Evolutionary conservation across 2,888 invertebrate species (phyloP), one percentile per base, ranked within the genome.

Genomic region (Tetheella fluctuosa): DNA sequence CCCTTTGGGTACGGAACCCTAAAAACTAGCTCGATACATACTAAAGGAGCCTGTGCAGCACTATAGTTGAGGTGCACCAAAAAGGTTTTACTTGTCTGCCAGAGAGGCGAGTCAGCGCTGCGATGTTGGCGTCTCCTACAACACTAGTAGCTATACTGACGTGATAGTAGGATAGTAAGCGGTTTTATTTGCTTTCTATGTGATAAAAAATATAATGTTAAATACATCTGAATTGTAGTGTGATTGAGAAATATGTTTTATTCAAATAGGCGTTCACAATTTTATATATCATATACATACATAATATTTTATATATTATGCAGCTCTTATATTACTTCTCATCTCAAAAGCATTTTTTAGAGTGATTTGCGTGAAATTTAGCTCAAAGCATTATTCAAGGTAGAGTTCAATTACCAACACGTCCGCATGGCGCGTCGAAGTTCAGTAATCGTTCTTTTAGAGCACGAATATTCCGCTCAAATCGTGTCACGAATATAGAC

Each of bases 61-160:
- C 55, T 55, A 34, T 15, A 3, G 12, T 3, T 20, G 37, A 20
- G 15, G 20, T 34, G 15, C 20, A 55, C 37, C 23, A 37, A 55
- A 55, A 34, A 55, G 55, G 55, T 55, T 55, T 55, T 55, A 55
- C 55, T 55, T 55, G 55, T 55, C 34, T 13, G 30, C 17, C 34
- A 48, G 13, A 55, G 37, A 37, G 54, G 54, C 37, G 37, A 55
- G 55, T 55, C 55, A 55, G 55, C 55, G 8, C 5, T 17, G 55
- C 55, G 8, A 13, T 17, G 30, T 23, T 13, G 34, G 5, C 54
- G 17, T 54, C 54, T 54, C 30, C 17, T 17, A n/a, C 25, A 17
- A 54, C n/a, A 28, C n/a, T 17, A 28, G 1, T 17, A 25, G 25
- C 54, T 17, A 34, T 42, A 17, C 42, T 42, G 17, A 42, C n/a